Conservation (phyloP, 2,888 invertebrate species). For the Andrena haemorrhoa region DNA sequence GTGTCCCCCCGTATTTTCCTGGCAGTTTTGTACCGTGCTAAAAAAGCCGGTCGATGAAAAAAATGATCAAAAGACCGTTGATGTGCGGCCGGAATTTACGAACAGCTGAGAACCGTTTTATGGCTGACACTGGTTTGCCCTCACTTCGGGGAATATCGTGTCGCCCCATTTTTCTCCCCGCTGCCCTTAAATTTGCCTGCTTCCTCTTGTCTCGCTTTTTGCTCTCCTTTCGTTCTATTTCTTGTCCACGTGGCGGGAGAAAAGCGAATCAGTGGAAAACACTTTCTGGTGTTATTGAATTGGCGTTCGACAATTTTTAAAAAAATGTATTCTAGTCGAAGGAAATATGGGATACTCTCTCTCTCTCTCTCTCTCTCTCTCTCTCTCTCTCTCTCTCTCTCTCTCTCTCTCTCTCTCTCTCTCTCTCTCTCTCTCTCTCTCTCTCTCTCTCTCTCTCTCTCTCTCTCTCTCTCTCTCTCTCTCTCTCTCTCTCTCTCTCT, state of each 20-base stretch:
- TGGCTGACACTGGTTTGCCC: background rate
- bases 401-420: too few relatives aligned
- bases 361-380: too few relatives aligned
- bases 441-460: too few relatives aligned
- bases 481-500: too few relatives aligned
- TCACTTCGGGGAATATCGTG: conserved; percentile 22
- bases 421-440: too few relatives aligned
- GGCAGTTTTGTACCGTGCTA: conserved; percentile 1
- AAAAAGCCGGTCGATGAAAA: conserved; percentile 20
- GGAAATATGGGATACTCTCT: background rate
- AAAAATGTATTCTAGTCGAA: too few relatives aligned
- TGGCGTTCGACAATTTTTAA: too few relatives aligned
- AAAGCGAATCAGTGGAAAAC: too few relatives aligned
- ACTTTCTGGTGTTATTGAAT: too few relatives aligned
- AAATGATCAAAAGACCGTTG: conserved; percentile 22
- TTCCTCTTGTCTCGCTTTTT: background rate
- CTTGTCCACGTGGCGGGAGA: too few relatives aligned
- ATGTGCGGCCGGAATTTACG: conserved; percentile 26
- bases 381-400: too few relatives aligned
- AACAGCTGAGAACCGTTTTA: conserved; percentile 5
- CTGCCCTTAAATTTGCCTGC: background rate
- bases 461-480: too few relatives aligned
- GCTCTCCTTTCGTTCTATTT: background rate
- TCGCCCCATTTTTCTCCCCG: background rate
- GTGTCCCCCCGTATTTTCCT: conserved; percentile 25